Evolutionary conservation across 1,140 invertebrate genomes (phyloP), one percentile per base, ranked within the genome.

Genomic region (Cydia pomonella): DNA sequence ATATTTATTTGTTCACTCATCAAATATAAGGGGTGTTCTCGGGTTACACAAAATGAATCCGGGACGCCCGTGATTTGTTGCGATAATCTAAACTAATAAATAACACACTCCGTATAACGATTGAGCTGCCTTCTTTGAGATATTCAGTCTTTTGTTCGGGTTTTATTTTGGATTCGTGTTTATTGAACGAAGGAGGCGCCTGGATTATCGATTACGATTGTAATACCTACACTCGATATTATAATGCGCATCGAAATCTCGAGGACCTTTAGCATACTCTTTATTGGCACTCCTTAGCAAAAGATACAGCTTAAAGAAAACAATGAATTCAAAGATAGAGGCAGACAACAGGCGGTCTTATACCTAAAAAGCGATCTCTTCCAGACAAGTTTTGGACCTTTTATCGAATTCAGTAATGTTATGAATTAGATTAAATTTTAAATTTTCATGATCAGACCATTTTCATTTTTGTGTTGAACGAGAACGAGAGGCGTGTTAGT

Each of bases 1-100:
- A 92, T 90, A 92, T 91, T 92, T 92, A 92, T 92, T 92, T 91
- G 89, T 89, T 86, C 90, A 92, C 91, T 92, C 91, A 92, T 91
- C 91, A 84, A 84, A 87, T 86, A 87, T 91, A 88, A 90, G 87
- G 88, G 88, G 87, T 81, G 88, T 90, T 91, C 91, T 92, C 91
- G 77, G 79, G 88, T 92, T 92, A 92, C 91, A 91, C 87, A 80
- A 80, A 89, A 86, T 90, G 88, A 92, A 90, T 88, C 85, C 85
- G 82, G 82, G 82, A 75, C 84, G 80, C 80, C 75, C 75, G 91
- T 92, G 91, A 92, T 92, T 92, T 92, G 91, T 92, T 86, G 88
- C 82, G 89, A 90, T 91, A 92, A 92, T 92, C 89, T 90, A 87
- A 73, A 87, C 80, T 82, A 86, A 91, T 92, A 92, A 91, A 92